A percentile compares a stretch with the other conserved stretches of the same genome.
phyloP scores from a whole-genome alignment of 2,113 vertebrate species.

The Cryptomyrus ogoouensis region DNA sequence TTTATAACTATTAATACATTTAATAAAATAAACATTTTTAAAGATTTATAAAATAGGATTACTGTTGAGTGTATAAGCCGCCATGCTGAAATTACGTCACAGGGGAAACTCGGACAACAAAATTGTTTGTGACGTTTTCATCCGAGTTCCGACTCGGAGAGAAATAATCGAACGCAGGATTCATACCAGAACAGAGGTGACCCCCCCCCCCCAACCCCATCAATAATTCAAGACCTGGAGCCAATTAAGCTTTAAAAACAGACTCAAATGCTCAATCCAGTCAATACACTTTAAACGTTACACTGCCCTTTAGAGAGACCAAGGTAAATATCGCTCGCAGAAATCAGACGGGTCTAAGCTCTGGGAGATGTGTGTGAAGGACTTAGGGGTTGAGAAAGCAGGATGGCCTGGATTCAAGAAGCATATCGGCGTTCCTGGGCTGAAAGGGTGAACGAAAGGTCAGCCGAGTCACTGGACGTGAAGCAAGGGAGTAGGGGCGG shows the following conservation, averaged over 20 bases:
- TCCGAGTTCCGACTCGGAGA: no score
- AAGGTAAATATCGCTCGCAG: slow-evolving; percentile 23
- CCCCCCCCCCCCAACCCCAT: slow-evolving; percentile 36
- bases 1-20: no score
- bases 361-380: neutral
- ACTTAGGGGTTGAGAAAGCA: neutral
- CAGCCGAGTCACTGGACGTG: neutral
- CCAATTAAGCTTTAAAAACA: slow-evolving; percentile 40
- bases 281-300: slow-evolving; percentile 26
- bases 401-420: neutral
- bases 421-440: neutral
- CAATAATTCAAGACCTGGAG: slow-evolving; percentile 48
- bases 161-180: no score
- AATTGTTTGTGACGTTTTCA: no score
- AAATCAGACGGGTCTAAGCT: neutral
- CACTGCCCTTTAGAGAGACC: slow-evolving; percentile 6
- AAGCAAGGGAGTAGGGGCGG: neutral
- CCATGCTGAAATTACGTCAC: no score
- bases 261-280: slow-evolving; percentile 30
- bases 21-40: no score
- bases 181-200: slow-evolving; percentile 41
- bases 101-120: no score
- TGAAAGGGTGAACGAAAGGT: neutral
- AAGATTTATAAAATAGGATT: no score
- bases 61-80: no score